Conservation (phyloP, 2,113 vertebrate genomes). For the Oryctolagus cuniculus region mOryCun1.1 NC_091441.1:3471001-3471500, state of each 20-base stretch:
- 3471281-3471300: background rate
- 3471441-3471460: constrained; percentile 72
- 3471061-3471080: fast-evolving
- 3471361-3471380: constrained; percentile 39
- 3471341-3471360: constrained; percentile 48
- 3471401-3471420: constrained; percentile 70
- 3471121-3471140: fast-evolving
- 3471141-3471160: no score
- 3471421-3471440: constrained; percentile 67
- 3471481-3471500: constrained; percentile 65
- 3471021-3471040: fast-evolving
- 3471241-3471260: background rate
- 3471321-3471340: constrained; percentile 57
- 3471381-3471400: constrained; percentile 56
- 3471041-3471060: fast-evolving
- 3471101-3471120: fast-evolving
- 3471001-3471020: fast-evolving
- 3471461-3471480: constrained; percentile 56
- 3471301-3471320: background rate
- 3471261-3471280: background rate
- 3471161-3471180: fast-evolving
- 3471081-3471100: background rate
- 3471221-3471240: background rate
- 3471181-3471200: fast-evolving
- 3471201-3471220: fast-evolving